Conservation (phyloP, 2,113 vertebrate species). For the Pteropus alecto region DNA sequence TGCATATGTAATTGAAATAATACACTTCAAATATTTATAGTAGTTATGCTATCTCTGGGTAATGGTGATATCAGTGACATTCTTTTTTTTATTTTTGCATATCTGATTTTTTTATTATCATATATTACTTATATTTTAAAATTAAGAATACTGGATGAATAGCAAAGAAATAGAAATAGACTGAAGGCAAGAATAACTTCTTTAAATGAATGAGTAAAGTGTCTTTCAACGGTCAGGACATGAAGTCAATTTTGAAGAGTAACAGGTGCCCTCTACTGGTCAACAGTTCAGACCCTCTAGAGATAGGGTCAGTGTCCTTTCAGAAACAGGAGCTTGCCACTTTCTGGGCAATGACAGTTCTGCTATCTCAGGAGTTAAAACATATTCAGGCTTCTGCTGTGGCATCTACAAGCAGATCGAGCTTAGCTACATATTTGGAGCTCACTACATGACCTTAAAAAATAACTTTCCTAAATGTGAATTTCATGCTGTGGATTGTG, state of each 20-base stretch:
- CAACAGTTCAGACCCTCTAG: not conserved
- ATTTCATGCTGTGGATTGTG: not conserved
- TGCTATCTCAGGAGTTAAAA: not conserved
- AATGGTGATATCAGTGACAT: not conserved
- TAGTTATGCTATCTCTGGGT: not conserved
- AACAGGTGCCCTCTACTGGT: conserved; percentile 25
- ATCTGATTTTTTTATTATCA: not conserved
- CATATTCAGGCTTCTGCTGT: not conserved
- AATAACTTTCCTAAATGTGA: not conserved
- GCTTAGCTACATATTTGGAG: not conserved
- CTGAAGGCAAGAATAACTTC: not conserved
- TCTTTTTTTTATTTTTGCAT: not conserved
- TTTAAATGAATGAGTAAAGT: not conserved
- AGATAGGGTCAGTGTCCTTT: not conserved
- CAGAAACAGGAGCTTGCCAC: not conserved
- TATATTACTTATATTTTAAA: not conserved
- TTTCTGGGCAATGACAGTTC: not conserved
- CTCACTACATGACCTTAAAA: not conserved
- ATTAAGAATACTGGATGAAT: not conserved
- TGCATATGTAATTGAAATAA: not conserved
- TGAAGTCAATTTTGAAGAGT: not conserved
- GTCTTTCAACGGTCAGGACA: not conserved
- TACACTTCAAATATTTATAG: not conserved
- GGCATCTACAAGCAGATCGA: not conserved
- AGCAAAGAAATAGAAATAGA: not conserved